Percentiles rank a stretch among this genome's conserved stretches.
Conservation (phyloP, 1,140 invertebrate genomes). For the Andricus grossulariae region DNA sequence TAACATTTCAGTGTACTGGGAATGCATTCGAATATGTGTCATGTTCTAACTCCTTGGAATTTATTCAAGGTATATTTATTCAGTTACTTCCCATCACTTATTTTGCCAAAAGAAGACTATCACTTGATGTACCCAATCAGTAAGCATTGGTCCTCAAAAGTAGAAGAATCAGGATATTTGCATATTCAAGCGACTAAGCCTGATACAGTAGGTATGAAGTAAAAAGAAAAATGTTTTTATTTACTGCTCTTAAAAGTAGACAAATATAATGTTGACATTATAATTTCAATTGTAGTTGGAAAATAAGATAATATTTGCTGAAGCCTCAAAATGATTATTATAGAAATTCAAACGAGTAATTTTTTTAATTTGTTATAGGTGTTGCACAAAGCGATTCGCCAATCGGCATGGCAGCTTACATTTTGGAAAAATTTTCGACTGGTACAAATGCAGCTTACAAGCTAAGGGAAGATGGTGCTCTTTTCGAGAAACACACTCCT, state of each 20-base stretch:
- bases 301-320: no score
- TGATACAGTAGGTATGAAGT: constrained; percentile 85
- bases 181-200: constrained; percentile 92
- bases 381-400: constrained; percentile 80
- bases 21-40: constrained; percentile 82
- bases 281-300: no score
- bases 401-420: constrained; percentile 82
- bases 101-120: constrained; percentile 77
- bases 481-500: constrained; percentile 77
- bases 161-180: constrained; percentile 85
- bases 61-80: constrained; percentile 76
- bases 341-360: no score
- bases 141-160: constrained; percentile 69
- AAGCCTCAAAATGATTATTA: no score
- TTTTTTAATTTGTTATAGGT: constrained; percentile 67
- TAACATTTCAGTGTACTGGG: constrained; percentile 78
- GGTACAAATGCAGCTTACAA: constrained; percentile 77
- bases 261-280: no score
- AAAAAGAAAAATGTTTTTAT: constrained; percentile 31
- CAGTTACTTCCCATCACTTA: constrained; percentile 75
- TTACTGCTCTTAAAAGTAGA: neutral
- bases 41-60: constrained; percentile 63
- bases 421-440: constrained; percentile 85
- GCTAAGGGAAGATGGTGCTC: constrained; percentile 77
- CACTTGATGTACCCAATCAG: constrained; percentile 79